Base-by-base conservation (phyloP, 2,797 vertebrate genomes). In the Gymnothorax reevesii region DNA sequence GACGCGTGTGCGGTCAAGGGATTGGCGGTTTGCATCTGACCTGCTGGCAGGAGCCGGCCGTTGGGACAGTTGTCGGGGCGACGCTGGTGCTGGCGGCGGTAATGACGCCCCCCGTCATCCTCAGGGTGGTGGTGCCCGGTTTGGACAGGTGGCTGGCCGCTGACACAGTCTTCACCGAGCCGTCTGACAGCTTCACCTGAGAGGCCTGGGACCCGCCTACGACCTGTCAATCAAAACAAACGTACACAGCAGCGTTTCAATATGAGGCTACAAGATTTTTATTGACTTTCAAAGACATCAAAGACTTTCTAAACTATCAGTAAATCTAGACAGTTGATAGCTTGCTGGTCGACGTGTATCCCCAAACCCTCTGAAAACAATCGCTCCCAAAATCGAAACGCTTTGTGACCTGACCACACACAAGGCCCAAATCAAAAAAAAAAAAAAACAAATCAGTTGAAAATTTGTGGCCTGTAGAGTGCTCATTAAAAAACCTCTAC, bases 41-140 rank as follows among this genome's bases (percentile, higher is more conserved):
- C 96, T 98, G 98, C 88, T 97, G 97, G 80, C 94, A 91, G 89
- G 93, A 90, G 73, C 95, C 93, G 84, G 89, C 88, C 15, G 89
- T 84, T 0, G 95, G 95, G 3, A 96, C 88, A 57, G 95, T 90
- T 77, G 95, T 91, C 22, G 96, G 87, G 91, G 96, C 73, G 0
- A 95, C 89, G 62, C 96, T 94, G 89, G 97, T 93, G 90, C 93
- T 95, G 54, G 97, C 93, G 0, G 98, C 93, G 2, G 98, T 99
- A 94, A 99, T 99, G 85, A 99, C 96, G 7, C 98, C 98, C 7
- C 98, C 98, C 0, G 98, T 96, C 75, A 99, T 98, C 89, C 98
- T 97, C 87, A 99, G 91, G 86, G 98, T 96, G 6, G 98, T 99
- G 85, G 97, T 98, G 86, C 98, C 97, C 0, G 98, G 97, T 90